Conservation (phyloP, 2,797 vertebrate genomes). For the Trichosurus vulpecula region DNA sequence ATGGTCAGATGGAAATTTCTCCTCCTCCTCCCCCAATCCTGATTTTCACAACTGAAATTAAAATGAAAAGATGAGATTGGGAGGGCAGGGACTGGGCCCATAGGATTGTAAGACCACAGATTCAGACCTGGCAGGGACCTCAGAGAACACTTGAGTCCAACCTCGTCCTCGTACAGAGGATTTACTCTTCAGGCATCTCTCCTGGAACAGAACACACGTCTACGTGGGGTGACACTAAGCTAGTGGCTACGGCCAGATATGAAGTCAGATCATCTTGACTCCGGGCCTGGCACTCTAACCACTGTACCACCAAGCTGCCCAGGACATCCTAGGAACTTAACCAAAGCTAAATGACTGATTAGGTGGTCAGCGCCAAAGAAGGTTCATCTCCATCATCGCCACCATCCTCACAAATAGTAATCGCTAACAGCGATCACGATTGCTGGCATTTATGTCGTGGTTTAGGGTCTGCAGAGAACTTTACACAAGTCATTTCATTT, state of each 20-base stretch:
- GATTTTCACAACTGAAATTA: not conserved
- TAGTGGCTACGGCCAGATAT: not conserved
- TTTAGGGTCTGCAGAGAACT: not conserved
- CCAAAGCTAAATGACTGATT: not conserved
- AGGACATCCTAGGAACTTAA: not conserved
- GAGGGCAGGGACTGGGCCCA: not conserved
- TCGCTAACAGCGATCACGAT: not conserved
- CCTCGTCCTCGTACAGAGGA: not conserved
- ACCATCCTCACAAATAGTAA: not conserved
- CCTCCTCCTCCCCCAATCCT: not conserved
- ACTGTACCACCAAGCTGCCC: too few relatives aligned
- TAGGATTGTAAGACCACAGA: not conserved
- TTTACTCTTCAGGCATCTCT: not conserved
- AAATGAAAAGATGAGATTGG: not conserved
- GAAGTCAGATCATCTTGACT: not conserved
- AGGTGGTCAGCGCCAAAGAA: not conserved
- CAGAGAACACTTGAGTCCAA: not conserved
- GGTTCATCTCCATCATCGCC: not conserved
- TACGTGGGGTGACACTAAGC: not conserved
- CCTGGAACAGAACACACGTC: not conserved
- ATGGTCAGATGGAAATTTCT: conserved; percentile 51
- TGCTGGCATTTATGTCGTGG: not conserved
- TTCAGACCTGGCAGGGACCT: too few relatives aligned
- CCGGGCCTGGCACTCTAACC: too few relatives aligned
- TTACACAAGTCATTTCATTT: not conserved